Evolutionary conservation across 2,888 invertebrate species (phyloP).

Genomic region (Nebria salina): DNA sequence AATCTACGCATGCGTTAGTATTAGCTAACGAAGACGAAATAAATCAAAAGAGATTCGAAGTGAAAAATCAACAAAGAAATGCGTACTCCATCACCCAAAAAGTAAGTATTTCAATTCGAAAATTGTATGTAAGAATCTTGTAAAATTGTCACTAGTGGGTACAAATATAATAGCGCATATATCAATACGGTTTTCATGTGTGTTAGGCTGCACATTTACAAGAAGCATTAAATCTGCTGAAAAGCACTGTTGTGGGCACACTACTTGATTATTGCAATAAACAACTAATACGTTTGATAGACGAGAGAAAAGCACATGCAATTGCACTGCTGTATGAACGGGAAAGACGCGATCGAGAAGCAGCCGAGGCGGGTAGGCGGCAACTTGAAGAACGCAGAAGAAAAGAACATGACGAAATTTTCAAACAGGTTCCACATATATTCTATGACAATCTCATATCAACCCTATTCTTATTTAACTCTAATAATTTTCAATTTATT

Average conservation of each 20-base stretch:
- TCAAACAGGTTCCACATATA: constrained; percentile 68
- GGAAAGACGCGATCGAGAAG: constrained; percentile 79
- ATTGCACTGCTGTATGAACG: constrained; percentile 81
- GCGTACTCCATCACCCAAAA: constrained; percentile 50
- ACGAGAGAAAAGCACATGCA: constrained; percentile 83
- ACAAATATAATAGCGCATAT: not conserved
- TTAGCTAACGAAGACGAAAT: constrained; percentile 64
- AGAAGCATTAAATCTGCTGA: constrained; percentile 73
- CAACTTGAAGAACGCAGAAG: constrained; percentile 79
- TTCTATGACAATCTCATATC: no score
- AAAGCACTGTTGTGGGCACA: constrained; percentile 77
- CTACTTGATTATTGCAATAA: constrained; percentile 80
- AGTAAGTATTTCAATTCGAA: constrained; percentile 38
- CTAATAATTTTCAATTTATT: no score
- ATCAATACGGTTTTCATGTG: constrained; percentile 8
- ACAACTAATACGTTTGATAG: constrained; percentile 78
- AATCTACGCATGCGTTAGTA: constrained; percentile 73
- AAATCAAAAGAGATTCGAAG: constrained; percentile 54
- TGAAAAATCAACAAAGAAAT: constrained; percentile 58
- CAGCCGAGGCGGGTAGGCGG: constrained; percentile 80
- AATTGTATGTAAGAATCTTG: no score
- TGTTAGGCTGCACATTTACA: constrained; percentile 60
- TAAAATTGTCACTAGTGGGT: not conserved
- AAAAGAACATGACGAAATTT: constrained; percentile 82
- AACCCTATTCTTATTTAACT: no score